These are phyloP conservation scores for Caenorhabditis parvicauda DNA, from an alignment of 2,888 invertebrate genomes.

Conservation along the genomic window DNA sequence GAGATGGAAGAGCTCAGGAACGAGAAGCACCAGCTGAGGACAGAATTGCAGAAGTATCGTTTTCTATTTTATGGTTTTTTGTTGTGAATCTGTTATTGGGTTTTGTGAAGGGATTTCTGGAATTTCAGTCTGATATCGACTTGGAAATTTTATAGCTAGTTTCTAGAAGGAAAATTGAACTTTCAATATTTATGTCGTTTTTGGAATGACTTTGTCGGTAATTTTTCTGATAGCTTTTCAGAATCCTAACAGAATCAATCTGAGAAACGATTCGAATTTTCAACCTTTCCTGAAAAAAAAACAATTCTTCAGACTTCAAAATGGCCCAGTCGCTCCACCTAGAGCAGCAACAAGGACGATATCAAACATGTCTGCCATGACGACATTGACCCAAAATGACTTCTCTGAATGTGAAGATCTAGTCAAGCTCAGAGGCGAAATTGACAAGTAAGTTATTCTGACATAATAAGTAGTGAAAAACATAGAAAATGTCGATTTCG, in stretches of 20 bases:
- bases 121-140: too few relatives aligned
- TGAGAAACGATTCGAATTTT: background rate
- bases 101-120: background rate
- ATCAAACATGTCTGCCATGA: constrained; percentile 37
- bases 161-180: too few relatives aligned
- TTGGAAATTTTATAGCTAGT: too few relatives aligned
- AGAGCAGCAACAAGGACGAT: constrained; percentile 24
- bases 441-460: constrained; percentile 28
- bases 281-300: background rate
- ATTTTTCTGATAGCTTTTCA: too few relatives aligned
- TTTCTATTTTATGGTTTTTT: background rate
- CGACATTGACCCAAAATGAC: constrained; percentile 34
- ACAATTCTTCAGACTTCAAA: constrained; percentile 14
- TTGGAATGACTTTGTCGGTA: too few relatives aligned
- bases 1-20: constrained; percentile 8
- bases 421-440: constrained; percentile 21
- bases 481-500: background rate
- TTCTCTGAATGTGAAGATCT: constrained; percentile 39
- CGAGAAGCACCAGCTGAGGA: constrained; percentile 10
- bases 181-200: too few relatives aligned
- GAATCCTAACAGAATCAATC: too few relatives aligned
- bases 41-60: constrained; percentile 7
- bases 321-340: constrained; percentile 21
- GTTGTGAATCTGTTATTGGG: background rate
- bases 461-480: background rate